Evolutionary conservation across 2,113 vertebrate species (phyloP).

Genomic region (Pelobates fuscus): DNA sequence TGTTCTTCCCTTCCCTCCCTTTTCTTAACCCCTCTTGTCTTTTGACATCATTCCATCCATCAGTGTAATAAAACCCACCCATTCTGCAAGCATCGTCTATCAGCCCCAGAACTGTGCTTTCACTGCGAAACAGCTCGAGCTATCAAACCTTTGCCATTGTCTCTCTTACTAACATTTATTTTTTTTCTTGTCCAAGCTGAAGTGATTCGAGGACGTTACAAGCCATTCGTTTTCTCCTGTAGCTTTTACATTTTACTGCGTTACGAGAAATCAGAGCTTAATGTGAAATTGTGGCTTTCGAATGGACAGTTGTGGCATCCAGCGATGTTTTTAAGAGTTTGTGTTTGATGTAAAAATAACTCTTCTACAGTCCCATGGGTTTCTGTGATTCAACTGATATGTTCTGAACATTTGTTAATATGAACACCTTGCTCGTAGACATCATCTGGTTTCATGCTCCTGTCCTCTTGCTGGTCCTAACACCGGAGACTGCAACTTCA

Average conservation of each 20-base stretch:
- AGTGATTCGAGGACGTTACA: conserved; percentile 33
- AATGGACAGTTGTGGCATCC: conserved; percentile 11
- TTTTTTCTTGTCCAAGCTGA: conserved; percentile 6
- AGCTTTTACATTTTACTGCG: conserved; percentile 17
- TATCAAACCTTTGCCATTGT: conserved; percentile 20
- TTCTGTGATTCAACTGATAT: conserved; percentile 66
- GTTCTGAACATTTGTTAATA: conserved; percentile 75
- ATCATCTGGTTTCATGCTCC: conserved; percentile 81
- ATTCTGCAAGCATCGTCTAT: conserved; percentile 59
- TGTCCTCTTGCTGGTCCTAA: conserved; percentile 78
- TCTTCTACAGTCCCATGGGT: conserved; percentile 56
- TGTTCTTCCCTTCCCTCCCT: conserved; percentile 57
- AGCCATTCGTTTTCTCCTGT: conserved; percentile 11
- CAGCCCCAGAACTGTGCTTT: conserved; percentile 56
- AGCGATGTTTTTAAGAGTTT: not conserved
- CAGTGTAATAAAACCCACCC: conserved; percentile 63
- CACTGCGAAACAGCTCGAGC: conserved; percentile 54
- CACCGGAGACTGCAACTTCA: conserved; percentile 83
- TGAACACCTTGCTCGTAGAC: conserved; percentile 85
- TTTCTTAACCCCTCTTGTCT: conserved; percentile 55
- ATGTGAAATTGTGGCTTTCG: conserved; percentile 9
- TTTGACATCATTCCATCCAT: conserved; percentile 66
- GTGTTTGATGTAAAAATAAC: conserved; percentile 15
- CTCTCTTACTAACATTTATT: conserved; percentile 30
- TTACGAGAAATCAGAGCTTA: not conserved